Base-by-base conservation (phyloP, 1,140 invertebrate genomes). In the Drosophila ironensis region DNA sequence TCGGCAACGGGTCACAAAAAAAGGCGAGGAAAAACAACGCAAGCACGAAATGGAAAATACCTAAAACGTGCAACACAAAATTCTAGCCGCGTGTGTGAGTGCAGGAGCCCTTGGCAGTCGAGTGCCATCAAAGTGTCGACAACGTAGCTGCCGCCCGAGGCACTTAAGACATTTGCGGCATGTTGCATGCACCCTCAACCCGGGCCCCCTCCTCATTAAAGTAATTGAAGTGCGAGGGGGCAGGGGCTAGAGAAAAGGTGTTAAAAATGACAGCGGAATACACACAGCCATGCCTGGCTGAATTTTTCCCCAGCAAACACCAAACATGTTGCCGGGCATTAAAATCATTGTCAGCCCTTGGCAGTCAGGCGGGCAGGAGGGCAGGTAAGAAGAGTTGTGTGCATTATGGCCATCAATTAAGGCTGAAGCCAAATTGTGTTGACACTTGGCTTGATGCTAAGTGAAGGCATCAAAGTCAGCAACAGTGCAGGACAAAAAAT, bases 161-260 rank as follows among this genome's bases (percentile, higher is more conserved):
- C 81, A 86, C 80, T 86, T 86, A 81, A 86, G 81, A 75, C 78
- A 72, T 86, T 71, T 84, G 69, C 51, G 69, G 78, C 78, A 84
- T 84, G 70, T 66, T 74, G 64, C 78, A 86, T 51, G 66, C 56
- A 25, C 16, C 50, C 14, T 22, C 30, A 19, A 9, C 38, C 8
- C 9, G n/a, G 6, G n/a, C 28, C 22, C 37, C 27, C 38, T 20
- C 17, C 35, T 53, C 45, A 80, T 75, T 80, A 57, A 60, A 72
- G 67, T 86, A 87, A 81, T 72, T 86, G 71, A 84, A 87, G 52
- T 45, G 42, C 52, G 42, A 47, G 27, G 20, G 16, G 52, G 37
- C 48, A 42, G 48, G 38, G 30, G 22, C 41, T 30, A 38, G 25
- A 37, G 30, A 28, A 73, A 70, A 80, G 60, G 78, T 81, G 81